Base-by-base conservation (phyloP, 2,888 invertebrate species). In the Cryptocephalus primarius region DNA sequence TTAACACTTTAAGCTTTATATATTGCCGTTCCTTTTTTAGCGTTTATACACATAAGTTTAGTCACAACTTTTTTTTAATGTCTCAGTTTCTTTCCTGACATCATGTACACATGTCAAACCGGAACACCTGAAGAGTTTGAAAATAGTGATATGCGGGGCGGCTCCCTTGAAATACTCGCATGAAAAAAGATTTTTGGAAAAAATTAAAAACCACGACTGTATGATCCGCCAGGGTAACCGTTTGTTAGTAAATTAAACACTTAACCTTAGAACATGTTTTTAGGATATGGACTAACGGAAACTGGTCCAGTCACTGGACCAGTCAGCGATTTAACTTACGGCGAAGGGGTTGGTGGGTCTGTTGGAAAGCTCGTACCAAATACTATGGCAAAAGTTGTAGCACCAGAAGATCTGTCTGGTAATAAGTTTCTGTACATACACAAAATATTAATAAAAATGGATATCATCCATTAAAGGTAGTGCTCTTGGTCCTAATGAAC, bases 251-350 rank as follows among this genome's bases (percentile, higher is more conserved):
- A 22, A 22, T 22, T 22, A 22, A 22, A 4, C 22, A 22, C 22
- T 22, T 22, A 22, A 22, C 22, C 22, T 6, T 6, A 22, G 22
- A 22, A 22, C 22, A 22, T 6, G n/a, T 32, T 38, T 44, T 43
- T 38, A 75, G 83, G 81, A 4, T 83, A 83, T 56, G 88, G 88
- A 6, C 72, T 87, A 62, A 84, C 87, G 0, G 88, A 88, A 66
- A 74, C 83, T 0, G 81, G 83, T 0, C 83, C 84, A 0, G 75
- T 75, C 0, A 68, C 77, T 11, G 11, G 50, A 22, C 45, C 1
- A 50, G 50, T 4, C 38, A 39, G 38, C 31, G 33, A 10, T 39
- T 10, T 10, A 39, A 46, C 12, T 33, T 48, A 40, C 42, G 39
- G 43, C 10, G 42, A 46, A 9, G 46, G 11, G 8, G 39, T 34